Evolutionary conservation across 2,888 invertebrate species (phyloP).

Genomic region (Mythimna impura): DNA sequence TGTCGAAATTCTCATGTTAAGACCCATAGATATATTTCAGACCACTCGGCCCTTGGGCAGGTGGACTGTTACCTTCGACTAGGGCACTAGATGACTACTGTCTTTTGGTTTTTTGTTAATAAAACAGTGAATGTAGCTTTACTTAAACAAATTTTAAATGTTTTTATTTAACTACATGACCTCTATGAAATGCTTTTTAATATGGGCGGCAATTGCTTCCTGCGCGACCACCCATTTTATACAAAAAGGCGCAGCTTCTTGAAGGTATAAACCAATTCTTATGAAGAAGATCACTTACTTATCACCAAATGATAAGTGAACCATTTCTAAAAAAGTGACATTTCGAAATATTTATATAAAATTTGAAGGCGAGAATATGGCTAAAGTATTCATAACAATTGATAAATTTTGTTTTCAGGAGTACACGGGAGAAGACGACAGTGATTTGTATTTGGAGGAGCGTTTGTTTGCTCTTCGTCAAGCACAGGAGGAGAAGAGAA

Average conservation of each 20-base stretch:
- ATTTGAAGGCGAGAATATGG: neutral
- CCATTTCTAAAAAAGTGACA: neutral
- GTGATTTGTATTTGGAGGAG: slow-evolving; percentile 99
- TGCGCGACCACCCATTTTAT: too few species aligned
- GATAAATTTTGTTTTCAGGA: slow-evolving; percentile 91
- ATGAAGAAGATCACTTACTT: too few species aligned
- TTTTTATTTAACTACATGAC: too few species aligned
- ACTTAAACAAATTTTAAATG: too few species aligned
- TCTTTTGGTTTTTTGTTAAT: too few species aligned
- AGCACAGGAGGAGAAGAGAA: slow-evolving; percentile 98
- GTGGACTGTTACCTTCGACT: neutral
- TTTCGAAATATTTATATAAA: neutral
- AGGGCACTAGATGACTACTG: neutral
- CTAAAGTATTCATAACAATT: neutral
- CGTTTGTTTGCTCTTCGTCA: slow-evolving; percentile 96
- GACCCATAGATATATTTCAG: too few species aligned
- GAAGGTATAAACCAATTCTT: too few species aligned
- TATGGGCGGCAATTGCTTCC: too few species aligned
- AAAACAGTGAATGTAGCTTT: too few species aligned
- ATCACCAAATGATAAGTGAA: too few species aligned
- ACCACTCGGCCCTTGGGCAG: neutral
- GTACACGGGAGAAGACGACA: slow-evolving; percentile 99
- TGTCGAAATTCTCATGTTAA: neutral
- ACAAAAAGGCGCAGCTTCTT: too few species aligned
- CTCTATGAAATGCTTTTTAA: too few species aligned